Evolutionary conservation across 1,140 invertebrate genomes (phyloP).

Genomic region (Drosophila paulistorum): DNA sequence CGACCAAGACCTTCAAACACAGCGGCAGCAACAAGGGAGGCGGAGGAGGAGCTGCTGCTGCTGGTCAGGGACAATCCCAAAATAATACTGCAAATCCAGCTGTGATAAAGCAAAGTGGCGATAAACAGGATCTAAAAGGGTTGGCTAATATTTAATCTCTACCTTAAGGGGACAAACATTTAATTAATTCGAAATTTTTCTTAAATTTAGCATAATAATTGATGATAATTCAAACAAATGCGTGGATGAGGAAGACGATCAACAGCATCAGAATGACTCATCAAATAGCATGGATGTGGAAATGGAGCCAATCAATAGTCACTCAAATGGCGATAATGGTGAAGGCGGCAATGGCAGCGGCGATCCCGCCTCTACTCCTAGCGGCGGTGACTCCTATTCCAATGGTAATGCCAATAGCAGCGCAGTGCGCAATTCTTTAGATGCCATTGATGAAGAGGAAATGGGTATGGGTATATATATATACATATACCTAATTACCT

Average conservation of each 20-base stretch:
- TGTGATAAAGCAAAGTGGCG: slow-evolving; percentile 83
- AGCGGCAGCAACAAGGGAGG: slow-evolving; percentile 77
- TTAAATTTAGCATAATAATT: slow-evolving; percentile 53
- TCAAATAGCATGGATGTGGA: slow-evolving; percentile 81
- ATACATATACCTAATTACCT: slow-evolving; percentile 26
- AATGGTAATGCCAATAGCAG: slow-evolving; percentile 86
- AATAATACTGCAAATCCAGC: slow-evolving; percentile 82
- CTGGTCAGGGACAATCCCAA: slow-evolving; percentile 25
- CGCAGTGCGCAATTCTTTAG: slow-evolving; percentile 69
- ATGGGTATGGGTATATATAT: slow-evolving; percentile 84
- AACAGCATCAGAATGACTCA: slow-evolving; percentile 5
- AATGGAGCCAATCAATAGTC: slow-evolving; percentile 81
- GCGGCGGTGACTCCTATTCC: slow-evolving; percentile 78
- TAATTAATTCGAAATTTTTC: neutral
- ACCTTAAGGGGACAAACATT: neutral
- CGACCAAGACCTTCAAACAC: slow-evolving; percentile 86
- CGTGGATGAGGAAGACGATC: slow-evolving; percentile 46
- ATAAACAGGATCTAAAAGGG: slow-evolving; percentile 65
- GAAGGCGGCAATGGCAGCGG: slow-evolving; percentile 31
- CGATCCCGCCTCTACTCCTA: slow-evolving; percentile 42
- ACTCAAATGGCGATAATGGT: slow-evolving; percentile 58
- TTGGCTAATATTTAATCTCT: slow-evolving; percentile 12
- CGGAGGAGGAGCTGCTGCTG: slow-evolving; percentile 10
- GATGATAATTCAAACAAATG: slow-evolving; percentile 77
- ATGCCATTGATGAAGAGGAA: slow-evolving; percentile 86